Evolutionary conservation across 2,888 invertebrate species (phyloP), one percentile per base, ranked within the genome.

Genomic region (Orchestes rusci): DNA sequence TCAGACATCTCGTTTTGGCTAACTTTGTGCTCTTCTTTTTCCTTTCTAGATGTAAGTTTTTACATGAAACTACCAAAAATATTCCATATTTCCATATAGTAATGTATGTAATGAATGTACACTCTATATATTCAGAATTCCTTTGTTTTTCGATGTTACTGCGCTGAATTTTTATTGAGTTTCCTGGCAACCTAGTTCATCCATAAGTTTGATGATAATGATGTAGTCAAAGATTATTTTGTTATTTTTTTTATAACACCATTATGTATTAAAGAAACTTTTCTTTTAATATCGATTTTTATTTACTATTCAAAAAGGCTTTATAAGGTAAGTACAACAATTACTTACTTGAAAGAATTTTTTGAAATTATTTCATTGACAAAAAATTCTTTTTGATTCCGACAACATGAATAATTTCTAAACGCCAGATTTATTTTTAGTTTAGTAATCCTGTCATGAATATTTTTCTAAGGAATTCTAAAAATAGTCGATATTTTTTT

Each of bases 191-290:
- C 35, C 29, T 41, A 35, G 40, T 39, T 23, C 36, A 35, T 27
- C 36, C 18, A 17, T 42, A 39, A 39, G 34, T 41, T 46, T n/a
- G n/a, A n/a, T n/a, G n/a, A 18, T 35, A 45, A 41, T 36, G 30
- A 41, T 46, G 42, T 46, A 46, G 39, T 34, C 39, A 41, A 42
- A 34, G 17, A 35, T 28, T 40, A 44, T 44, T 45, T 48, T 48
- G 48, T 48, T 48, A 48, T 47, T 48, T 48, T 48, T 48, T 45
- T 48, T 45, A 45, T 45, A 40, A 41, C 40, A 43, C 30, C n/a
- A 36, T 48, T 48, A 48, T 48, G 34, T 43, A 48, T 48, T 48
- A 48, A 48, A 48, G 47, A 39, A 39, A 23, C 19, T 48, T 45
- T 45, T 48, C 47, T 43, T 43, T 43, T 48, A 39, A 10, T 23